Evolutionary conservation across 2,797 vertebrate genomes (phyloP), one percentile per base, ranked within the genome.

Genomic region (Salmo trutta): DNA sequence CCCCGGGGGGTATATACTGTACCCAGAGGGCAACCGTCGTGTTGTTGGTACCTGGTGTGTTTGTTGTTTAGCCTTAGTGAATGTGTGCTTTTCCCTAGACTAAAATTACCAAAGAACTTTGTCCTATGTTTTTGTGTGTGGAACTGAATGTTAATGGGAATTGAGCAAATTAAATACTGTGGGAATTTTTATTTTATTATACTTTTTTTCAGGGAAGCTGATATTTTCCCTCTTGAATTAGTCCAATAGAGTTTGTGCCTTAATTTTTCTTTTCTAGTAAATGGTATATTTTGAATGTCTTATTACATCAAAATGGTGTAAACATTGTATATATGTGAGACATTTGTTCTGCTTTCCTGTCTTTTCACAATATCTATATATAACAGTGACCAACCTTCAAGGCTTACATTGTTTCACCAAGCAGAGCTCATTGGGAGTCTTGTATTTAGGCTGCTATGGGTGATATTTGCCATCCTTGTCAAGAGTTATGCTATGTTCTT

Each of bases 91-190:
- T 67, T 19, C 69, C 65, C 27, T 14, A 56, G 51, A 65, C 54
- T 74, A 77, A 79, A 52, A 77, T 69, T 75, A 78, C 73, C 51
- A 74, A 79, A 66, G 59, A 83, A 47, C 59, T 15, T 75, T 83
- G 75, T 79, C 54, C 17, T 36, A 6, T 67, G 29, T 79, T 3
- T 67, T n/a, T 65, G 27, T 72, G 71, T 7, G 29, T 69, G 41
- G 69, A 78, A 71, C 41, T n/a, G 36, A 31, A 74, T 54, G 71
- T 80, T 27, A 24, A 3, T 19, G 33, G 14, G 70, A 56, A 51
- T 69, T 73, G 66, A 2, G 67, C 36, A 31, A 52, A 78, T 77
- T 14, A 67, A 65, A 80, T 81, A 75, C 59, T 83, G 29, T 41
- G 71, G 21, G 76, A 77, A 71, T 75, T 29, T 21, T 31, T 7